Conservation (phyloP, 2,888 invertebrate species). For the Erynnis tages region DNA sequence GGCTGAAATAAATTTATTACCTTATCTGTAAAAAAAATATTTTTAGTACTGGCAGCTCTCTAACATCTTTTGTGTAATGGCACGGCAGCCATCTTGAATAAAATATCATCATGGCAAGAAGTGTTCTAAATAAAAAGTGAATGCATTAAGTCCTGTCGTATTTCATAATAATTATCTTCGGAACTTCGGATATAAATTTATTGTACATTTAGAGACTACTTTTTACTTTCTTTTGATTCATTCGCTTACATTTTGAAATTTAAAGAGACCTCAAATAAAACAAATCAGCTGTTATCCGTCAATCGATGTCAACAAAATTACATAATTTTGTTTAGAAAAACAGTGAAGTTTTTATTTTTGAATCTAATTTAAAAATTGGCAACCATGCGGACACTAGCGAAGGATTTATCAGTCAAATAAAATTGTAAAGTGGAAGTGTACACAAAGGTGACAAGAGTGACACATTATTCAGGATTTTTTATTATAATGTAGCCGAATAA, state of each 20-base stretch:
- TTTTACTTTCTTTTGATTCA: conserved; percentile 32
- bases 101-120: conserved; percentile 59
- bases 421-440: conserved; percentile 62
- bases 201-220: conserved; percentile 9
- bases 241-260: conserved; percentile 39
- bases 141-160: conserved; percentile 38
- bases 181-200: conserved; percentile 17
- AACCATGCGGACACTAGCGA: conserved; percentile 65
- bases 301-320: conserved; percentile 83
- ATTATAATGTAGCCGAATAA: conserved; percentile 71
- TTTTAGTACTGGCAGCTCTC: conserved; percentile 53
- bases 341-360: conserved; percentile 73
- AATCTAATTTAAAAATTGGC: conserved; percentile 70
- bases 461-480: conserved; percentile 53
- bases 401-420: conserved; percentile 60
- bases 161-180: conserved; percentile 3
- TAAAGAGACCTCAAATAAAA: conserved; percentile 74
- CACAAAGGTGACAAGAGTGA: conserved; percentile 48
- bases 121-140: conserved; percentile 67
- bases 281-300: conserved; percentile 82
- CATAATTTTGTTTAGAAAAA: conserved; percentile 82
- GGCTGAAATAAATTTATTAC: too few species aligned
- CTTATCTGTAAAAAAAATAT: conserved; percentile 25
- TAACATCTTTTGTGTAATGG: conserved; percentile 34
- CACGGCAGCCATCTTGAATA: conserved; percentile 71